Conservation (phyloP, 1,140 invertebrate genomes). For the Stenopsyche tienmushanensis region DNA sequence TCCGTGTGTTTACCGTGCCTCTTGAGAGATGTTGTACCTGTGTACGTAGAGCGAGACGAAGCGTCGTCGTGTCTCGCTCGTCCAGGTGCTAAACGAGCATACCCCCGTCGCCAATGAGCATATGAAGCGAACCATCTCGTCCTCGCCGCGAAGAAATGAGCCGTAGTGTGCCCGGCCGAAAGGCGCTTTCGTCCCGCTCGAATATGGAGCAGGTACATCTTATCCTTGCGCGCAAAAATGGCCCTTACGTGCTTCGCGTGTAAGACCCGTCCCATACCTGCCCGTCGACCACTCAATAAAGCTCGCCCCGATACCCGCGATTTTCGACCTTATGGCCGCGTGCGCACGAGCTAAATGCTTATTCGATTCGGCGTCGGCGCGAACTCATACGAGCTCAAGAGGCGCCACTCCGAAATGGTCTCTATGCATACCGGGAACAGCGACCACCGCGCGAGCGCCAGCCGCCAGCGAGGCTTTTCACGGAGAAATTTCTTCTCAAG, state of each 20-base stretch:
- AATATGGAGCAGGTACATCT: not conserved
- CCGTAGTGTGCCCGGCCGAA: not conserved
- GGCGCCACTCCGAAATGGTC: not conserved
- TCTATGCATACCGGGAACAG: not conserved
- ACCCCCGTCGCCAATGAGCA: conserved; percentile 4
- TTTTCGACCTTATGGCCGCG: not conserved
- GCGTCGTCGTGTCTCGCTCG: too few species aligned
- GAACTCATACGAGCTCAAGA: not conserved
- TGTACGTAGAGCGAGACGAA: too few species aligned
- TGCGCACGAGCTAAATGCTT: conserved; percentile 7
- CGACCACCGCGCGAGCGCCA: not conserved
- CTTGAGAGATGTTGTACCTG: not conserved
- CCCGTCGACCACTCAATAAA: too few species aligned
- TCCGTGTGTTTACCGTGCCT: not conserved
- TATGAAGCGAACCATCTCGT: not conserved
- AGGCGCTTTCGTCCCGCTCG: too few species aligned
- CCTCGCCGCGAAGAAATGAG: not conserved
- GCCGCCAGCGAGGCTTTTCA: not conserved
- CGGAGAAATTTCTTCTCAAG: conserved; percentile 21
- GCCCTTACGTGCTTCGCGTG: conserved; percentile 6
- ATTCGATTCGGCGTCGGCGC: conserved; percentile 9
- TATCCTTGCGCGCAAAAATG: conserved; percentile 6
- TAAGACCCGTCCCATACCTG: too few species aligned
- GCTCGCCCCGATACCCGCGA: not conserved
- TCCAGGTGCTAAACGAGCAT: too few species aligned